These are phyloP conservation scores for Stichodactyla mertensii DNA, from an alignment of 64 coral and sea anemone species.

Conservation along the genomic window DNA sequence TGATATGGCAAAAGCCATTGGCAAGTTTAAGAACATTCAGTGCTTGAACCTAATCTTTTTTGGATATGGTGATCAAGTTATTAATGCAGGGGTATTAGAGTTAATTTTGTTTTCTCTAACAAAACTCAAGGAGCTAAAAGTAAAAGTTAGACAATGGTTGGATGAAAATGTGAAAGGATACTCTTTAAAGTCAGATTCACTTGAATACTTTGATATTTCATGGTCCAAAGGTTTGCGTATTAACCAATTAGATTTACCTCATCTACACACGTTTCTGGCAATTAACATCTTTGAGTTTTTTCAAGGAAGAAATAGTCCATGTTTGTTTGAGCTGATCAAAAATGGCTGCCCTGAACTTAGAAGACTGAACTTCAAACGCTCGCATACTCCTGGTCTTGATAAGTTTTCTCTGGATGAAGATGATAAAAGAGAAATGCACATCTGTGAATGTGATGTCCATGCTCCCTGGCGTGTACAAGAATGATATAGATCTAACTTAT, in stretches of 20 bases:
- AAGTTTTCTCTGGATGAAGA: slow-evolving; percentile 41
- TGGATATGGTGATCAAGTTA: slow-evolving; percentile 4
- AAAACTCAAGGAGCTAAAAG: slow-evolving; percentile 42
- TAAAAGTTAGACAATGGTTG: slow-evolving; percentile 33
- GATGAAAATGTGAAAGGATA: slow-evolving; percentile 35
- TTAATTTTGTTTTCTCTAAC: slow-evolving; percentile 40
- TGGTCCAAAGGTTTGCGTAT: slow-evolving; percentile 56
- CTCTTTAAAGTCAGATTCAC: slow-evolving; percentile 35
- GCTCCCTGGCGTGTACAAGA: slow-evolving; percentile 29
- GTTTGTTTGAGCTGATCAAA: slow-evolving; percentile 50
- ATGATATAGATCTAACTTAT: not conserved
- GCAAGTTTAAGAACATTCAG: slow-evolving; percentile 19
- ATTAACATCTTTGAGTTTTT: slow-evolving; percentile 28
- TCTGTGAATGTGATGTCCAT: slow-evolving; percentile 54
- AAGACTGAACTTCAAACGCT: slow-evolving; percentile 47
- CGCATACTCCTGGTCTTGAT: slow-evolving; percentile 28
- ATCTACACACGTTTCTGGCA: slow-evolving; percentile 51
- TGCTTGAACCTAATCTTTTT: slow-evolving; percentile 16
- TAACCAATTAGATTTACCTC: slow-evolving; percentile 39
- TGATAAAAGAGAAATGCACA: slow-evolving; percentile 41
- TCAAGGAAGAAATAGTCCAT: slow-evolving; percentile 13
- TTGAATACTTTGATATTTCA: slow-evolving; percentile 53
- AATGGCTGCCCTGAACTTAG: slow-evolving; percentile 51
- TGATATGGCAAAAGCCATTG: not conserved
- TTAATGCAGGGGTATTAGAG: slow-evolving; percentile 15